phyloP scores from a whole-genome alignment of 64 coral and sea anemone genomes.

The Catalaphyllia jardinei region DNA sequence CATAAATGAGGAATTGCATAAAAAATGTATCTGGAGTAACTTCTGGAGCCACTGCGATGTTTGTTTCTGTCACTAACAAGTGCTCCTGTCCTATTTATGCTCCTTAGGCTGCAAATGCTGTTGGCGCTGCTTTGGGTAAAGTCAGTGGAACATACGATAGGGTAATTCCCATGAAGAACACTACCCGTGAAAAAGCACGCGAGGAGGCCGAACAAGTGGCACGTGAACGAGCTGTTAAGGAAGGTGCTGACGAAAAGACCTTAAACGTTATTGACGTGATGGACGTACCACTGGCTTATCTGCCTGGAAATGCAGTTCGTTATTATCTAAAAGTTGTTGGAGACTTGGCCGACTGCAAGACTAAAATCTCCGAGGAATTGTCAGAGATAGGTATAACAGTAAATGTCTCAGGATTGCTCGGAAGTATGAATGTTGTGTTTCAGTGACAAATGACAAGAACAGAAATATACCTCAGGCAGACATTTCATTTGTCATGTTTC shows the following conservation, averaged over 20 bases:
- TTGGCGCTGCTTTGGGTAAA: constrained; percentile 92
- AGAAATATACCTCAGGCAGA: no score
- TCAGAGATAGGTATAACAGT: background rate
- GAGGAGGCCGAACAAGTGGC: constrained; percentile 39
- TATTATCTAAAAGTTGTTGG: constrained; percentile 81
- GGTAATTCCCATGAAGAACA: constrained; percentile 61
- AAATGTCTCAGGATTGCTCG: no score
- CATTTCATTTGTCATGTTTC: no score
- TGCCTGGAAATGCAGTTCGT: constrained; percentile 64
- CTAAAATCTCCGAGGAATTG: background rate
- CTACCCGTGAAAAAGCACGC: constrained; percentile 46
- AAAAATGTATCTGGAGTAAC: no score
- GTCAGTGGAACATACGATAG: constrained; percentile 81
- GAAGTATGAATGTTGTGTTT: no score
- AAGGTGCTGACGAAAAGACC: constrained; percentile 61
- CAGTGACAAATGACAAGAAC: no score
- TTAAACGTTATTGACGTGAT: constrained; percentile 63
- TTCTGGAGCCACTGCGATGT: background rate
- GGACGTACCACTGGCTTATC: constrained; percentile 64
- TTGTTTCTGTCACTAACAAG: background rate
- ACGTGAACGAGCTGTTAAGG: constrained; percentile 51
- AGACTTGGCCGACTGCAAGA: constrained; percentile 54
- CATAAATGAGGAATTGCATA: no score
- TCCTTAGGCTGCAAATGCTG: constrained; percentile 85
- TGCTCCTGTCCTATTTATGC: background rate